These are phyloP conservation scores for Azorinus chamasolen DNA, from an alignment of 2,888 invertebrate species.

Conservation along the genomic window DNA sequence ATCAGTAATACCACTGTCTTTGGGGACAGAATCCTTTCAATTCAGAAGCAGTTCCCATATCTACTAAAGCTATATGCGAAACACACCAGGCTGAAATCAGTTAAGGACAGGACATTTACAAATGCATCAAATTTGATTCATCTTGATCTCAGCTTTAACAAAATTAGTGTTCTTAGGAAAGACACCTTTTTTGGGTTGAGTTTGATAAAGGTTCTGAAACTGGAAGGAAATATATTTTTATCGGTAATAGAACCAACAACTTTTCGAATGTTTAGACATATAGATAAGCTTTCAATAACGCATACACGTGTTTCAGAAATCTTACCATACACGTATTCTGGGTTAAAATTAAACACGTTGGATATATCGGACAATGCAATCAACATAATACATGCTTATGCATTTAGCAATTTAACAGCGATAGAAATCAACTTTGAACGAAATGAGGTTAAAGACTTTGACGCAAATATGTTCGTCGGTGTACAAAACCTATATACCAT, in stretches of 20 bases:
- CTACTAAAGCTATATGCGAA: conserved; percentile 8
- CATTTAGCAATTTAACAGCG: conserved; percentile 10
- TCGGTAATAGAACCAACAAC: conserved; percentile 4
- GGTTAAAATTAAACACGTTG: conserved; percentile 2
- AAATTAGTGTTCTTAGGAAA: not conserved
- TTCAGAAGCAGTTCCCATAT: not conserved
- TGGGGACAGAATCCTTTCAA: not conserved
- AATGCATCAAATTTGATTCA: not conserved
- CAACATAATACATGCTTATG: conserved; percentile 4
- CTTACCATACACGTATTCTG: conserved; percentile 8
- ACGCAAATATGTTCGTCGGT: conserved; percentile 14
- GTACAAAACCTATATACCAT: conserved; percentile 6
- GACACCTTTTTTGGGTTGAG: conserved; percentile 1
- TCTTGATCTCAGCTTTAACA: conserved; percentile 15
- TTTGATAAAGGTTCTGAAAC: not conserved
- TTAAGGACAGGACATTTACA: not conserved
- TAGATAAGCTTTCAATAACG: not conserved
- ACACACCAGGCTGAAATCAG: not conserved
- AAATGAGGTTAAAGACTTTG: not conserved
- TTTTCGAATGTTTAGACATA: not conserved
- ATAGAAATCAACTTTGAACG: conserved; percentile 6
- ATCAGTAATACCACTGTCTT: conserved; percentile 1
- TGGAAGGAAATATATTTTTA: conserved; percentile 6
- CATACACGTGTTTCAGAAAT: not conserved
- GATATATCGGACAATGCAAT: conserved; percentile 10